A percentile compares a stretch with the other conserved stretches of the same genome.
Conservation (phyloP, 2,797 vertebrate genomes). For the Hephaestus fuliginosus region DNA sequence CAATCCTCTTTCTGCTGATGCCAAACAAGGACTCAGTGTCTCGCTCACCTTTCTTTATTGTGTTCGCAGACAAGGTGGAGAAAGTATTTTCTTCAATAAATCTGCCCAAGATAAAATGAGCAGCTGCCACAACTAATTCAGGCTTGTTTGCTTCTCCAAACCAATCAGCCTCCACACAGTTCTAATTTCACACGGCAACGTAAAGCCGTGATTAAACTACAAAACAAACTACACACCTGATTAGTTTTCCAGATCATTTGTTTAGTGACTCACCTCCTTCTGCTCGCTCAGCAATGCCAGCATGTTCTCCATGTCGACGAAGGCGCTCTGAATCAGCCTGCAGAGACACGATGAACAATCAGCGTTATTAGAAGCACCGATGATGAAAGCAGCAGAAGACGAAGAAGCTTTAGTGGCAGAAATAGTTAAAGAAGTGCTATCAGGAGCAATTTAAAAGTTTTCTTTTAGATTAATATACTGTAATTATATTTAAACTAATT, state of each 20-base stretch:
- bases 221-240: not conserved
- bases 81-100: conserved; percentile 1
- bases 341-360: not conserved
- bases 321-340: conserved; percentile 93
- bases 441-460: no score
- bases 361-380: not conserved
- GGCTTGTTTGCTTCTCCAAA: not conserved
- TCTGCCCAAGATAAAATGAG: not conserved
- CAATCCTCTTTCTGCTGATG: not conserved
- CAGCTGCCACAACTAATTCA: not conserved
- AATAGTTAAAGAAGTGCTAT: no score
- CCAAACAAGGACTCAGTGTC: not conserved
- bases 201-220: not conserved
- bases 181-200: not conserved
- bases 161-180: not conserved
- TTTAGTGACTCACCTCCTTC: conserved; percentile 84
- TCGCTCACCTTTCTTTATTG: not conserved
- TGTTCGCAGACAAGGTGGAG: not conserved
- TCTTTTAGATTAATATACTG: no score
- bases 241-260: not conserved
- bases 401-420: no score
- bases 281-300: conserved; percentile 89
- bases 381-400: no score
- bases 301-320: conserved; percentile 97
- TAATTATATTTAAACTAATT: no score